phyloP scores from a whole-genome alignment of 2,797 vertebrate species.

The Syndactyla subalaris region DNA sequence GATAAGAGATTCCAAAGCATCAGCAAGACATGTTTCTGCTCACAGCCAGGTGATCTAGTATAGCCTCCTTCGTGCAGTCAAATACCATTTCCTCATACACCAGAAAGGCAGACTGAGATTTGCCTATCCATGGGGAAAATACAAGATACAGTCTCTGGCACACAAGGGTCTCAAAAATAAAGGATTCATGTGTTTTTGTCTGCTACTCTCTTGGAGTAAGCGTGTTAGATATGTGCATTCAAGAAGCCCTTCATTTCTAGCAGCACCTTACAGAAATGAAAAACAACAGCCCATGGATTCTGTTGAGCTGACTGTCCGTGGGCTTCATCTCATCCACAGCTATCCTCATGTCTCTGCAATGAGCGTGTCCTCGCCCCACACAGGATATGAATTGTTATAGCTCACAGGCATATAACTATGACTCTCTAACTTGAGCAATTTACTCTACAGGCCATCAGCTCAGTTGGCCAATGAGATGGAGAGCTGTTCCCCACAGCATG shows the following conservation, averaged over 20 bases:
- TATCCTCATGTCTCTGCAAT: neutral
- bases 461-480: neutral
- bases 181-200: neutral
- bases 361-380: rapidly evolving
- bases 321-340: neutral
- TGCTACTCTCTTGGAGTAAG: neutral
- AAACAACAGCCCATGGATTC: neutral
- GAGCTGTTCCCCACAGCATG: neutral
- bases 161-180: neutral
- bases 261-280: neutral
- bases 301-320: neutral
- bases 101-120: neutral
- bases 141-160: neutral
- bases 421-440: neutral
- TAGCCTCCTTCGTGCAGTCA: neutral
- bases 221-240: neutral
- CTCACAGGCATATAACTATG: neutral
- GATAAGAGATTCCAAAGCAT: neutral
- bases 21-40: neutral
- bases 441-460: neutral
- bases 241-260: neutral
- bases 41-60: neutral
- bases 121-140: neutral
- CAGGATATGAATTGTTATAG: neutral
- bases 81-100: neutral